Evolutionary conservation across 2,113 vertebrate species (phyloP), one percentile per base, ranked within the genome.

Genomic region (Pteronura brasiliensis): DNA sequence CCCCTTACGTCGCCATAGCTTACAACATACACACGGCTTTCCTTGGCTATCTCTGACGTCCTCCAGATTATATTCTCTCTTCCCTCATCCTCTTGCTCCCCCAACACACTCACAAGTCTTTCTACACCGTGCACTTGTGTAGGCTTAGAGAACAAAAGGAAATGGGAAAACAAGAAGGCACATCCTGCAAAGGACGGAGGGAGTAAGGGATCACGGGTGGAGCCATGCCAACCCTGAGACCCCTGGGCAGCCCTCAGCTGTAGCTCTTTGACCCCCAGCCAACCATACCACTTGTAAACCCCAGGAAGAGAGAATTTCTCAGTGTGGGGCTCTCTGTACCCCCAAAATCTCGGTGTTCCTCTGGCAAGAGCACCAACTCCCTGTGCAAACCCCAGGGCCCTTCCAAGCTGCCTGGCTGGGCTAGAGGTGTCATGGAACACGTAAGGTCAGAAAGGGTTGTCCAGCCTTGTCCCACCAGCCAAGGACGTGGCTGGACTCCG

Each of bases 391-490:
- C 47, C n/a, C 39, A 36, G 52, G 55, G 82, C 82, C 86, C 93
- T 69, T 90, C 74, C 7, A 13, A 49, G 44, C 79, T 2, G 1
- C 39, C 57, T 6, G 12, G 80, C 93, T 82, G 81, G 96, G 74
- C 90, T 92, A 74, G 84, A 69, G 88, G 96, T 92, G 90, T 95
- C 97, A 87, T 7, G 1, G 91, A 94, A 76, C 96, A 96, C 63
- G 63, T 95, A 87, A 97, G 90, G 97, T 96, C 94, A 91, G 85
- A 83, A 81, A 96, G 67, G 92, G 77, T 77, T 36, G 20, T 52
- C 12, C 0, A 47, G 90, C 95, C 77, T 69, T 88, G 52, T 42
- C 83, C 76, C 76, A 63, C 29, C 44, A 27, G 92, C 96, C 95
- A 86, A 94, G 90, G 84, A 93, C 14, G 0, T 20, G 72, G 65